Percentiles rank a stretch among this genome's conserved stretches.
Evolutionary conservation across 2,797 vertebrate species (phyloP).

Genomic region (Microctenopoma stevenorrisi): DNA sequence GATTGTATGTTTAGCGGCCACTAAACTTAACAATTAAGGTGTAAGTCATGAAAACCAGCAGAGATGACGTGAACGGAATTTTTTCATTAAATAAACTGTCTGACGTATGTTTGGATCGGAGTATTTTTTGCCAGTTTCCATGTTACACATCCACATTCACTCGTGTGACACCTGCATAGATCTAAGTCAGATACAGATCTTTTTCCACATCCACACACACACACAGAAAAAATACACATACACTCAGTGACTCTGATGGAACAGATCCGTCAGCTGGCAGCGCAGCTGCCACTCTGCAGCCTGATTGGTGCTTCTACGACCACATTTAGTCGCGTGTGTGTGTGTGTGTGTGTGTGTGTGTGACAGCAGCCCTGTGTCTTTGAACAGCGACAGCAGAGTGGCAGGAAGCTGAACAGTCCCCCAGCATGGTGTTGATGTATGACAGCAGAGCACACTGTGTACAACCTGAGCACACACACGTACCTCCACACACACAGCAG

Average conservation of each 20-base stretch:
- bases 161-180: slow-evolving; percentile 30
- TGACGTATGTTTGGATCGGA: background rate
- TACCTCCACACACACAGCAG: slow-evolving; percentile 6
- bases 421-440: slow-evolving; percentile 46
- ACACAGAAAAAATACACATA: slow-evolving; percentile 24
- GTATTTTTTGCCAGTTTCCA: background rate
- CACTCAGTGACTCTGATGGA: slow-evolving; percentile 49
- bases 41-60: slow-evolving; percentile 11
- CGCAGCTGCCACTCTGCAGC: slow-evolving; percentile 48
- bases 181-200: slow-evolving; percentile 60
- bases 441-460: slow-evolving; percentile 48
- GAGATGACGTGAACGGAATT: slow-evolving; percentile 1
- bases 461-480: slow-evolving; percentile 8
- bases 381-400: slow-evolving; percentile 53
- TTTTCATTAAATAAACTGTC: slow-evolving; percentile 33
- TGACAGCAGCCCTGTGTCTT: slow-evolving; percentile 53
- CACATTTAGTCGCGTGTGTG: slow-evolving; percentile 15
- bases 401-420: slow-evolving; percentile 59
- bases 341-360: slow-evolving; percentile 5
- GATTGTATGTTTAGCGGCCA: slow-evolving; percentile 41
- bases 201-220: slow-evolving; percentile 42
- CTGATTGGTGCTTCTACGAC: slow-evolving; percentile 37
- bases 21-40: slow-evolving; percentile 19
- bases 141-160: slow-evolving; percentile 6
- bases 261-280: slow-evolving; percentile 53